Base-by-base conservation (phyloP, 2,888 invertebrate species). In the Penaeus monodon region DNA sequence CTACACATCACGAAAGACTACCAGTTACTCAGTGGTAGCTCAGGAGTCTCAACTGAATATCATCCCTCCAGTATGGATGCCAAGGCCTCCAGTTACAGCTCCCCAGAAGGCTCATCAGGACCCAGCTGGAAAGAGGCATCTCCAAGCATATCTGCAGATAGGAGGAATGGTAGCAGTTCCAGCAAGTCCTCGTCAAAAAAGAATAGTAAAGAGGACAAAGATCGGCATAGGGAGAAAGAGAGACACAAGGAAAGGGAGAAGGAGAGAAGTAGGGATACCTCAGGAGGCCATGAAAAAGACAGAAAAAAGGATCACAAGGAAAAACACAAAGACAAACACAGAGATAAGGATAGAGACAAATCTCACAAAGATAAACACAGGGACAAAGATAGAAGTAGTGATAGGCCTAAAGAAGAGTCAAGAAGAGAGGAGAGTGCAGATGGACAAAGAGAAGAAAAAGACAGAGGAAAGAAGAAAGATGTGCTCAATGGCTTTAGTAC, bases 1-100 rank as follows among this genome's bases (percentile, higher is more conserved):
- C 49, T 29, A 70, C 12, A 89, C 89, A 76, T 89, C 89, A 27
- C 79, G n/a, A 80, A 81, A 27, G 88, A 88, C 73, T 89, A 89
- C 70, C 78, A 64, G 70, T 49, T 44, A n/a, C 38, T 82, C n/a
- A 63, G 29, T 6, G 78, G 57, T 2, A 22, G 73, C 17, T 17
- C 77, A n/a, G 38, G n/a, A 27, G 27, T 29, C 8, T 24, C 68
- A 17, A n/a, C 68, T 44, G 86, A 86, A 44, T 86, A 86, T 33
- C 57, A 82, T 57, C 86, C 86, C 4, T 82, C 82, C 7, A 2
- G 64, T 24, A 68, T n/a, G 38, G 65, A 66, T 7, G 22, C 44
- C 24, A 65, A 63, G 8, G 63, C 64, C 24, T 57, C 74, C 27
- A n/a, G 14, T 57, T 24, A 49, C 44, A 38, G 22, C 44, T 57